Percentiles rank a stretch among this genome's conserved stretches.
Conservation (phyloP, 1,140 invertebrate species). For the Caenorhabditis remanei region DNA sequence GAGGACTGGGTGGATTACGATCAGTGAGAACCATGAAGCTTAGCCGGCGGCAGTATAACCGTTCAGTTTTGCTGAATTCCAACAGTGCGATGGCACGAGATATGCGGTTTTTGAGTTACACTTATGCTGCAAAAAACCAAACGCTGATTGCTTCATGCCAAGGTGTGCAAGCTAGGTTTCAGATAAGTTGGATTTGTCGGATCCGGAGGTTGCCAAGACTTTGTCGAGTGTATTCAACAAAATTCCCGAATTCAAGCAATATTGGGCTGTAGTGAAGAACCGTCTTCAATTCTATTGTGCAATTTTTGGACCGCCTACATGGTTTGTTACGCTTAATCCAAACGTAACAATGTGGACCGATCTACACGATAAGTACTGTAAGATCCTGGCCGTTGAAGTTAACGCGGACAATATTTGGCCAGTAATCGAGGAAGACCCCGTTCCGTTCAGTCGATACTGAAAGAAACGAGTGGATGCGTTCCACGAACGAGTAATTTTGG, state of each 20-base stretch:
- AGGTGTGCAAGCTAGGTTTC: background rate
- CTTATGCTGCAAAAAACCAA: background rate
- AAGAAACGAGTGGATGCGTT: background rate
- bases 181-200: background rate
- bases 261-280: background rate
- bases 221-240: background rate
- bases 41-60: background rate
- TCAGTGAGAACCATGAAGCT: background rate
- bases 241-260: background rate
- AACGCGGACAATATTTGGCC: background rate
- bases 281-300: background rate
- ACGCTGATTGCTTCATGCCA: background rate
- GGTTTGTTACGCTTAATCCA: background rate
- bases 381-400: background rate
- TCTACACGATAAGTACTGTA: background rate
- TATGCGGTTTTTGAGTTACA: background rate
- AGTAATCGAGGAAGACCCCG: background rate
- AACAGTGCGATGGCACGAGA: background rate
- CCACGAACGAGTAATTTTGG: background rate
- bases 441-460: background rate
- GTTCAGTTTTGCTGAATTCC: background rate
- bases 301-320: background rate
- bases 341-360: background rate
- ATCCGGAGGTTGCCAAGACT: background rate
- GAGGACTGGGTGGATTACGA: background rate